Base-by-base conservation (phyloP, 2,888 invertebrate species). In the Torymus tubicola region DNA sequence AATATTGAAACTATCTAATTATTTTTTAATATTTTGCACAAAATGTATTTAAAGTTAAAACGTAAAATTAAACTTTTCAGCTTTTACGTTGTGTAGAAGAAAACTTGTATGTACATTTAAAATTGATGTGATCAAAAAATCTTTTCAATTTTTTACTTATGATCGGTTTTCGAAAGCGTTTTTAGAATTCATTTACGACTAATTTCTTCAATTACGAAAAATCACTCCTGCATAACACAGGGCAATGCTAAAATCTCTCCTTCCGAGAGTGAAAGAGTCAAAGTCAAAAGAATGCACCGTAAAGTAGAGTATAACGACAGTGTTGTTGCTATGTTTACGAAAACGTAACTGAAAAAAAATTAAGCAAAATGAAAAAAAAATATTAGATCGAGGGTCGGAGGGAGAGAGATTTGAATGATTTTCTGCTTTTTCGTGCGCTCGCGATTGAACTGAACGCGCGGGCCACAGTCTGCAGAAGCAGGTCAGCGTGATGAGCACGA, bases 401-500 rank as follows among this genome's bases (percentile, higher is more conserved):
- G 42, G 42, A 42, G 42, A 42, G 42, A 42, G 42, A 42, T 42
- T 42, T 42, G 42, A 42, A 42, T 42, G 42, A 42, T 42, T 42
- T 42, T 42, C 42, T 13, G 57, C 16, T 16, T 14, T 16, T 57
- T 58, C 80, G 83, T 83, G 67, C 81, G 81, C 82, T 42, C 70
- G 42, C 42, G 42, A 42, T 42, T 42, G 42, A 42, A 42, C 42
- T 42, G 42, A 42, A 42, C 42, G 68, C 72, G 71, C 84, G 87
- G 87, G 87, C 42, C 42, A 42, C 93, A 97, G 97, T 95, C 96
- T 97, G 94, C 97, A 97, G 95, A 96, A 96, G 94, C 97, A 97
- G 96, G 96, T 97, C 94, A 96, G 96, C 95, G 96, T 97, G 93
- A 97, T 97, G 97, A 97, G 97, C 93, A 96, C 96, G 96, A 97